phyloP scores from a whole-genome alignment of 30 jellyfish, hydroid and myxozoan genomes.

The Chironex yamaguchii region DNA sequence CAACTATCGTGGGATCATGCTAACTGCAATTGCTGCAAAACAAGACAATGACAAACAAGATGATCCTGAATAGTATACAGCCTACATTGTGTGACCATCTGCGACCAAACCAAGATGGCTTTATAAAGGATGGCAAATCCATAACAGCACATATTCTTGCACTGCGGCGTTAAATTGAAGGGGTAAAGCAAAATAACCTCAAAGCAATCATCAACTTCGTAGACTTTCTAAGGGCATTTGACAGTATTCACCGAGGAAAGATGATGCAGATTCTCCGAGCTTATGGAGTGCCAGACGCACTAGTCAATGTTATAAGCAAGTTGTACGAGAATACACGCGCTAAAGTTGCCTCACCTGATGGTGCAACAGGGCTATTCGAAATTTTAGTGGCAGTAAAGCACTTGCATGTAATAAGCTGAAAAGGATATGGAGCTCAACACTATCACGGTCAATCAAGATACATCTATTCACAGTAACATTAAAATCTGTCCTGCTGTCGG shows the following conservation, averaged over 20 bases:
- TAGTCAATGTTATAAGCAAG: neutral
- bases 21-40: too few relatives aligned
- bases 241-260: neutral
- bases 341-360: conserved; percentile 1
- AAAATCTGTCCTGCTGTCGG: too few relatives aligned
- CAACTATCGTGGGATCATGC: conserved; percentile 26
- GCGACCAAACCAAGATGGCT: conserved; percentile 24
- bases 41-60: too few relatives aligned
- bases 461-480: too few relatives aligned
- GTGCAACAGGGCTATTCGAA: too few relatives aligned
- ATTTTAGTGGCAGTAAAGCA: too few relatives aligned
- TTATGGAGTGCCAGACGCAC: neutral
- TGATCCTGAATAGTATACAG: conserved; percentile 7
- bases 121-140: conserved; percentile 10
- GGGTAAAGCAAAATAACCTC: neutral
- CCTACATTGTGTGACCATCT: neutral
- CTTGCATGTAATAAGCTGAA: too few relatives aligned
- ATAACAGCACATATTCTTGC: conserved; percentile 10
- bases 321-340: conserved; percentile 6
- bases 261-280: conserved; percentile 4
- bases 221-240: conserved; percentile 16
- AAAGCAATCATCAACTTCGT: neutral
- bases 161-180: conserved; percentile 12
- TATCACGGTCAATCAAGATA: too few relatives aligned
- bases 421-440: too few relatives aligned